Evolutionary conservation across 2,113 vertebrate genomes (phyloP), one percentile per base, ranked within the genome.

Genomic region (Platichthys stellatus): DNA sequence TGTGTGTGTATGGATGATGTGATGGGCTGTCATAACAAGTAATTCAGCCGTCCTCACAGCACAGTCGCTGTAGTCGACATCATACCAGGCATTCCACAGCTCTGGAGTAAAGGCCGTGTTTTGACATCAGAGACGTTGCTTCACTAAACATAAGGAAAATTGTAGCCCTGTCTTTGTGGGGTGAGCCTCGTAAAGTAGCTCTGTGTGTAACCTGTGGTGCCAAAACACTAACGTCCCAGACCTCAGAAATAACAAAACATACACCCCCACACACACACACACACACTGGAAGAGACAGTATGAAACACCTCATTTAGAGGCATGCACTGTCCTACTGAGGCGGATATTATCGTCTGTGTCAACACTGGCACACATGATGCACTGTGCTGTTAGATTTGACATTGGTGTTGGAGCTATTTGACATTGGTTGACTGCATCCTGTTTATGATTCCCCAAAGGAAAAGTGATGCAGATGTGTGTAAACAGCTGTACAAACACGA

Each of bases 41-140:
- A 56, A 69, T 47, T 35, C 45, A 12, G 14, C 43, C 86, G 58
- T 72, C n/a, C 26, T 61, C 9, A 24, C 21, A 49, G 57, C 51
- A 51, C 49, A 51, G 8, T 17, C 23, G 59, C 20, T 74, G 81
- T 86, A 70, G 61, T 77, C 64, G 89, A 59, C 81, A 67, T 90
- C 86, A 84, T 69, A 14, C 72, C 76, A 74, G 35, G 53, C 78
- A 80, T 88, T 92, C 85, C 85, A 78, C 66, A 82, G 69, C 61
- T 80, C 66, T 89, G 71, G 80, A 76, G 78, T 73, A 69, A 86
- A 79, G 65, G 82, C 69, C 83, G 63, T 89, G 80, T 91, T 86
- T 91, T 88, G 86, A 91, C 86, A 73, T 74, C 23, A 31, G 5
- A 20, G 51, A n/a, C 51, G 51, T n/a, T 90, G 80, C 76, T 74